Evolutionary conservation across 1,140 invertebrate genomes (phyloP), one percentile per base, ranked within the genome.

Genomic region (Pemphigus obesinymphae): DNA sequence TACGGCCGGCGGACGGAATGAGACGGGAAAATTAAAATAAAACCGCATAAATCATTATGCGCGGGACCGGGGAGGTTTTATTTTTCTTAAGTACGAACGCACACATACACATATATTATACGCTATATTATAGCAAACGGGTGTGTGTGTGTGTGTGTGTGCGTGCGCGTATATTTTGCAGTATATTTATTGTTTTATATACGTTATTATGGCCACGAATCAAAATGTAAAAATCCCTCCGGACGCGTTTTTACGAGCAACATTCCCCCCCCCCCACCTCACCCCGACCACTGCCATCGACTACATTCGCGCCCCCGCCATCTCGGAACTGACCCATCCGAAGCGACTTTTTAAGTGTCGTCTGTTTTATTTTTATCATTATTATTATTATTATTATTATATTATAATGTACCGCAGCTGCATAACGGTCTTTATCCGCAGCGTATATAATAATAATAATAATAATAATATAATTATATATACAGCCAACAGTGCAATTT

Each of bases 11-110:
- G 11, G 55, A 26, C 55, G 31, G 72, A 58, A 53, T 31, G 48
- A 75, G 48, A 75, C 72, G 48, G 72, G 34, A 78, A 78, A 78
- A 78, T 78, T 78, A 78, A 78, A 78, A 78, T 78, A 58, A 78
- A 58, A 78, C 75, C 31, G 53, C 48, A 78, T 78, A 78, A 78
- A 78, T 78, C 75, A 78, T 78, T 78, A 37, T 31, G 50, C 37
- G 31, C 31, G 50, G 53, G 53, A 58, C 34, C 50, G 50, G n/a
- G n/a, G 37, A 58, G 75, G 53, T 78, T 78, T 75, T 75, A 75
- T 75, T 75, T 75, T 50, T 75, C 72, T 75, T 40, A 40, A 58
- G 34, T 61, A 40, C 66, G 4, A 11, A 55, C 48, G 48, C 72
- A 55, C 29, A 23, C 61, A n/a, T 34, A 10, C 11, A 3, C 11